A percentile compares a stretch with the other conserved stretches of the same genome.
Conservation (phyloP, 1,140 invertebrate species). For the Venustaconcha ellipsiformis region DNA sequence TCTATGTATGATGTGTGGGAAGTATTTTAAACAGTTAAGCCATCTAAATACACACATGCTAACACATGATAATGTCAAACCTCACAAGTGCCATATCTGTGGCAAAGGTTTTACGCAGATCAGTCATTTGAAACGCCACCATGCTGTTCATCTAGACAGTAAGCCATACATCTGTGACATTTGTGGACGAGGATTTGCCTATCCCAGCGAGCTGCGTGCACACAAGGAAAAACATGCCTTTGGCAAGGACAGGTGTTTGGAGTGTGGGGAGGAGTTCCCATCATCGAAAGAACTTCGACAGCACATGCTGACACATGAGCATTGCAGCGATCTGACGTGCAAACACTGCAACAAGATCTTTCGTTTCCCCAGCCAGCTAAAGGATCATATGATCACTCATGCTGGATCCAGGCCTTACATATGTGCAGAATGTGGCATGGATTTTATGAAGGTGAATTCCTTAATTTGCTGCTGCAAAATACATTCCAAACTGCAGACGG, state of each 20-base stretch:
- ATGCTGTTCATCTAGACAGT: constrained; percentile 56
- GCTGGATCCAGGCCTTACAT: constrained; percentile 71
- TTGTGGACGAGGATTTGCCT: constrained; percentile 71
- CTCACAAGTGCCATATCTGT: constrained; percentile 63
- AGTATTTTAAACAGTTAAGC: constrained; percentile 66
- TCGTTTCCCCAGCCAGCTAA: constrained; percentile 73
- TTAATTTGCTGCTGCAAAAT: background rate
- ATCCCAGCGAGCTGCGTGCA: constrained; percentile 46
- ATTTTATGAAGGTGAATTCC: constrained; percentile 65
- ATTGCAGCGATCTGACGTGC: constrained; percentile 63
- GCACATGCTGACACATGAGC: constrained; percentile 42
- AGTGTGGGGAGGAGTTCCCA: constrained; percentile 56
- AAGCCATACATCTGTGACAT: constrained; percentile 75
- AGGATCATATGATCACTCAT: constrained; percentile 72
- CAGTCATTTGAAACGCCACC: constrained; percentile 64
- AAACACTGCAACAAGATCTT: constrained; percentile 74
- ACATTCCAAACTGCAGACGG: too few species aligned
- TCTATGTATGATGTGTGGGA: constrained; percentile 64
- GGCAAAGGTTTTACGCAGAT: constrained; percentile 68
- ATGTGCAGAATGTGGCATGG: constrained; percentile 73
- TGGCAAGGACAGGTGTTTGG: constrained; percentile 40
- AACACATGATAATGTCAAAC: constrained; percentile 66
- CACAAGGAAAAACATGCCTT: constrained; percentile 42
- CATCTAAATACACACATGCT: constrained; percentile 67
- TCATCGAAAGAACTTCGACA: constrained; percentile 65